Evolutionary conservation across 2,888 invertebrate genomes (phyloP), one percentile per base, ranked within the genome.

Genomic region (Xestia c-nigrum): DNA sequence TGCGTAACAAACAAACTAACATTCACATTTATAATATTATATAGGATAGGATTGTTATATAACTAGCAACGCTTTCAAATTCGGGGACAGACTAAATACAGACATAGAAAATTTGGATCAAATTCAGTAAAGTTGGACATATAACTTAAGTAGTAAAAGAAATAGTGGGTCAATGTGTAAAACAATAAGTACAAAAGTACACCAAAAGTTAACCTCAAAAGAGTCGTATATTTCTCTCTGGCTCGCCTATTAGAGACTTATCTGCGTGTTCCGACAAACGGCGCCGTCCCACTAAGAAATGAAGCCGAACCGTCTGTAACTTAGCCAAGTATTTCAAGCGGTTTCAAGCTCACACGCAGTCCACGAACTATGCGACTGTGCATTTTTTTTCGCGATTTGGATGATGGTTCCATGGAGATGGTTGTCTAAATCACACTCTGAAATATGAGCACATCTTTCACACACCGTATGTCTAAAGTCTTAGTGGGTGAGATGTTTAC

Each of bases 291-390:
- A 69, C 65, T 72, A 61, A 57, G 61, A 24, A 12, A 14, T 7
- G 82, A 72, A 69, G 82, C 84, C 82, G 38, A 46, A 72, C 50
- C 24, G 84, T 84, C 82, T 84, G 69, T 46, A n/a, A 50, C 38
- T 40, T 46, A 19, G 65, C 47, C 69, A 80, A 73, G 67, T 55
- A 31, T 63, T 76, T 31, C 21, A 59, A 66, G 46, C 19, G 63
- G 50, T n/a, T 57, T 63, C 67, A 74, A 74, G 74, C 38, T 74
- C 74, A 80, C 12, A 70, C 19, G 55, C 31, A n/a, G 40, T 21
- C n/a, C 3, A 31, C 6, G 59, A 24, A 57, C 24, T 14, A 24
- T 24, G 57, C 24, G 57, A 24, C 24, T 12, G 57, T 24, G 57
- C 57, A n/a, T n/a, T 55, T 52, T 10, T 50, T 52, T 52, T 52